A percentile compares a stretch with the other conserved stretches of the same genome.
These are phyloP conservation scores for Lepidochitona cinerea DNA, from an alignment of 2,888 invertebrate species.

Conservation along the genomic window DNA sequence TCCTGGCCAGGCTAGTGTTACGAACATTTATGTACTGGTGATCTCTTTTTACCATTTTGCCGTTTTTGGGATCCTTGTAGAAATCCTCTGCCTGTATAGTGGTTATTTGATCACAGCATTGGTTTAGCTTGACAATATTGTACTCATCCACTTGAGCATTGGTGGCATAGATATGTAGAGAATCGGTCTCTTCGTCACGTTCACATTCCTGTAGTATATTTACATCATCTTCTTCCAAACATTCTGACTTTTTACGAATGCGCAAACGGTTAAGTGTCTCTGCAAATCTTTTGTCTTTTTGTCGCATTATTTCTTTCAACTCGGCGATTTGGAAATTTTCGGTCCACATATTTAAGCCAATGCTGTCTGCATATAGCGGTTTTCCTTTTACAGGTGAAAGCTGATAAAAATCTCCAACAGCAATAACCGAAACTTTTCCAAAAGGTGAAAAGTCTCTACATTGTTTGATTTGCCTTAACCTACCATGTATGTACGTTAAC, in stretches of 20 bases:
- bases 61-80: slow-evolving; percentile 16
- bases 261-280: slow-evolving; percentile 20
- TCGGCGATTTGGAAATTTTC: slow-evolving; percentile 8
- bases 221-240: neutral
- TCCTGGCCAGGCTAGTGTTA: slow-evolving; percentile 1
- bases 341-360: neutral
- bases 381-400: slow-evolving; percentile 3
- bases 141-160: slow-evolving; percentile 20
- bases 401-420: slow-evolving; percentile 25
- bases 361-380: neutral
- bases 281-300: slow-evolving; percentile 3
- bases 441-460: too few species aligned
- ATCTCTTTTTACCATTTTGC: slow-evolving; percentile 10
- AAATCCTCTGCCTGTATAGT: slow-evolving; percentile 20
- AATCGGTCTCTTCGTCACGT: slow-evolving; percentile 13
- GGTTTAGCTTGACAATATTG: slow-evolving; percentile 13
- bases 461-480: slow-evolving; percentile 52
- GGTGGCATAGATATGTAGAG: slow-evolving; percentile 23
- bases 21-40: neutral
- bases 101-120: slow-evolving; percentile 4
- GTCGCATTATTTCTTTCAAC: slow-evolving; percentile 1
- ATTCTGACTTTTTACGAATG: slow-evolving; percentile 12
- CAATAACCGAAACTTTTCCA: slow-evolving; percentile 17
- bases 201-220: slow-evolving; percentile 8
- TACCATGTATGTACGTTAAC: slow-evolving; percentile 47